Evolutionary conservation across 53 echinoderm and acorn worm species (phyloP), one percentile per base, ranked within the genome.

Genomic region (Temnopleurus reevesii): DNA sequence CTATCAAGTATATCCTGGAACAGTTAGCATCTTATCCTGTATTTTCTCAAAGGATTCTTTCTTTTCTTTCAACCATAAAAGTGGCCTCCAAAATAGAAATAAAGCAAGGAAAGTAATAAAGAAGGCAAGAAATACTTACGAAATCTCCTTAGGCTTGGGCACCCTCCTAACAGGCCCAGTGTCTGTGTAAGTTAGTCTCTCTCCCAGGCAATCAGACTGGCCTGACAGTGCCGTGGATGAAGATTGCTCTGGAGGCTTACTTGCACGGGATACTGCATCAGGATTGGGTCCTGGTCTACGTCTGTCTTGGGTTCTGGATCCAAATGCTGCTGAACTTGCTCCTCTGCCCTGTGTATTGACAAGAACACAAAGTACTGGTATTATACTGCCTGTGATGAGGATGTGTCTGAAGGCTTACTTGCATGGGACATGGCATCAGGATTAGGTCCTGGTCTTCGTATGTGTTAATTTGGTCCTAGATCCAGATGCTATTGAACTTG

Each of bases 271-370:
- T 19, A 82, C 83, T 28, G 83, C 83, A 55, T 21, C 55, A 23
- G 83, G 83, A 55, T 82, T 82, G 21, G 83, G 83, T 27, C 83
- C 83, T 55, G 83, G 56, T 34, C 83, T 82, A 8, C n/a, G 77
- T 6, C 12, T 10, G 21, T 6, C 12, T 46, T 23, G 27, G 9
- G 53, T 26, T 30, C 29, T 81, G 19, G 66, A 38, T 3, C 66
- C 8, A 66, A n/a, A n/a, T n/a, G 66, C 19, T 19, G 19, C 41
- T 66, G 66, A 21, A 38, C n/a, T 38, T 4, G 83, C 18, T 3
- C 53, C 36, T 82, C 21, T 47, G 30, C 49, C 31, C 83, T 82
- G 53, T 82, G 17, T 7, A 71, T 8, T 29, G 10, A 71, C 49
- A 81, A n/a, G n/a, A n/a, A n/a, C n/a, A n/a, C n/a, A n/a, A n/a